Evolutionary conservation across 2,113 vertebrate genomes (phyloP).

Genomic region (Oryzias javanicus): DNA sequence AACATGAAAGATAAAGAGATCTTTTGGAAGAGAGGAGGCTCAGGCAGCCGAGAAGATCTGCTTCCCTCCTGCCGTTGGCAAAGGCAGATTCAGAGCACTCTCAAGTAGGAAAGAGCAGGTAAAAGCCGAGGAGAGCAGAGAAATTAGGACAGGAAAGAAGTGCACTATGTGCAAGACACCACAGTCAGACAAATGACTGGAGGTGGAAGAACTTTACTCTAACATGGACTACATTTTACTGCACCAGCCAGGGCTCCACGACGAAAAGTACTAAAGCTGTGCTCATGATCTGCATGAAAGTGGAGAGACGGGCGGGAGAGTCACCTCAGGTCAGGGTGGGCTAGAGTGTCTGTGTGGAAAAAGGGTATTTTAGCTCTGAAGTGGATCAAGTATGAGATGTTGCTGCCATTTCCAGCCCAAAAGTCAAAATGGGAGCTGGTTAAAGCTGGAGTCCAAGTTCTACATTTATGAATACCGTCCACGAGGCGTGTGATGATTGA

Average conservation of each 20-base stretch:
- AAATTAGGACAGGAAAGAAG: constrained; percentile 27
- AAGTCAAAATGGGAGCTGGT: too few relatives aligned
- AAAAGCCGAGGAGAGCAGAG: constrained; percentile 27
- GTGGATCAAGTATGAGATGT: too few relatives aligned
- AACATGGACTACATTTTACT: constrained; percentile 37
- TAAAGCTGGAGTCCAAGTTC: too few relatives aligned
- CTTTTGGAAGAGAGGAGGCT: constrained; percentile 5
- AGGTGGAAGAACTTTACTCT: constrained; percentile 31
- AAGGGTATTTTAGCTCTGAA: too few relatives aligned
- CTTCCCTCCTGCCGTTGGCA: constrained; percentile 28
- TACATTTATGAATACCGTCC: too few relatives aligned
- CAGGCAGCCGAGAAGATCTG: constrained; percentile 21
- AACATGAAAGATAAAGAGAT: constrained; percentile 25
- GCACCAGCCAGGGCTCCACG: constrained; percentile 19
- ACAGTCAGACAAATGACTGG: constrained; percentile 32
- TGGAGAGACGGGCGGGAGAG: not conserved
- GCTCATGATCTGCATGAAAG: constrained; percentile 32
- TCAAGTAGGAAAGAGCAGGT: constrained; percentile 30
- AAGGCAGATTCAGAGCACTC: constrained; percentile 50
- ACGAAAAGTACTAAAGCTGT: constrained; percentile 9
- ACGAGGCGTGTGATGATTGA: too few relatives aligned
- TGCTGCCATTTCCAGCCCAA: too few relatives aligned
- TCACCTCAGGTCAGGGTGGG: too few relatives aligned
- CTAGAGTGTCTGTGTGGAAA: too few relatives aligned
- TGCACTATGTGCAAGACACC: constrained; percentile 20